phyloP scores from a whole-genome alignment of 2,888 invertebrate genomes.

The Aspidiotus rigidus region DNA sequence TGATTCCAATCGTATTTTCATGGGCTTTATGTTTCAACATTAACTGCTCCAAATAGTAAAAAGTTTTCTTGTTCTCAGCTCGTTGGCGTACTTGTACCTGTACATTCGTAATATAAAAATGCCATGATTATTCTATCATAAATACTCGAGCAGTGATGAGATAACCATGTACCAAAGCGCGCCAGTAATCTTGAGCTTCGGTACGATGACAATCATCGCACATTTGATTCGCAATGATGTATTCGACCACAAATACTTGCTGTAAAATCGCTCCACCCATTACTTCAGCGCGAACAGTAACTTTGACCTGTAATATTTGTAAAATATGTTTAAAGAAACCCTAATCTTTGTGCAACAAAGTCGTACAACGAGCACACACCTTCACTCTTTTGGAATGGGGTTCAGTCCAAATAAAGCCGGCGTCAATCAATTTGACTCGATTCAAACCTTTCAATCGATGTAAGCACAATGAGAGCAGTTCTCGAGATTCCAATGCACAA shows the following conservation, averaged over 20 bases:
- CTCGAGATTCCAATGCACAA: conserved; percentile 78
- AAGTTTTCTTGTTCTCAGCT: conserved; percentile 89
- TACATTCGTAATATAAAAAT: neutral
- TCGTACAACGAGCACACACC: conserved; percentile 46
- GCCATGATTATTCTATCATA: neutral
- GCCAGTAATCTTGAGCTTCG: conserved; percentile 97
- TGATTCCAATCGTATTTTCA: conserved; percentile 78
- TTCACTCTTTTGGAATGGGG: conserved; percentile 96
- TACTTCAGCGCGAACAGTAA: conserved; percentile 93
- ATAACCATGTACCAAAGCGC: conserved; percentile 55
- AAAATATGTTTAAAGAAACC: neutral
- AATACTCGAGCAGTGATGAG: neutral
- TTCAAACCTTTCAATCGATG: conserved; percentile 84
- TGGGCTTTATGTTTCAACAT: conserved; percentile 93
- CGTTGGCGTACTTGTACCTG: conserved; percentile 71
- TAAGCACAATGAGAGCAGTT: conserved; percentile 79
- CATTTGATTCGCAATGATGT: conserved; percentile 82
- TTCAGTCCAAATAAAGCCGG: conserved; percentile 97
- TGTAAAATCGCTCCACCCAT: conserved; percentile 81
- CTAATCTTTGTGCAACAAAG: neutral
- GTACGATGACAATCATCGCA: conserved; percentile 94
- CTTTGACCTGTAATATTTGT: conserved; percentile 53
- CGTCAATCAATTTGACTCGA: conserved; percentile 85
- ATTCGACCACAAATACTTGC: conserved; percentile 93
- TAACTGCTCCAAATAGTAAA: conserved; percentile 93